Evolutionary conservation across 1,140 invertebrate species (phyloP), one percentile per base, ranked within the genome.

Genomic region (Tribolium madens): DNA sequence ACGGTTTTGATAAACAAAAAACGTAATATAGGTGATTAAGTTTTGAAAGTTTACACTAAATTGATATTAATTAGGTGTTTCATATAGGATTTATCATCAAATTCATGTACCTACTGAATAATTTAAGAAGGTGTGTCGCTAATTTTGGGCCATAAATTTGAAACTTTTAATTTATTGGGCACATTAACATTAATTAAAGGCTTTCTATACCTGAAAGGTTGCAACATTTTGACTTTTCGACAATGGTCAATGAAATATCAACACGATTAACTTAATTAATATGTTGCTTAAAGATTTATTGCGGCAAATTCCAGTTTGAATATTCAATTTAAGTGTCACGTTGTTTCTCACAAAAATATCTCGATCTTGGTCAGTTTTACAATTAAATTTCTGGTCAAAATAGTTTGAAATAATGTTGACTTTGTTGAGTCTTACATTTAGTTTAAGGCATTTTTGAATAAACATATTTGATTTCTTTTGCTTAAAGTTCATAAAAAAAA

Each of bases 1-100:
- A 64, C 26, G 57, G 57, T 36, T 33, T 26, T 64, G 26, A 33
- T 33, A 31, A 64, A 64, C 13, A 33, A 21, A 33, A n/a, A 64
- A 64, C 31, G 31, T 64, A 64, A 42, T 42, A 42, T 42, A 0
- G 36, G 36, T 64, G 26, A 64, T 64, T 64, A 64, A 12, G 17
- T 64, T 64, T 64, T 64, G 57, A 64, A 64, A 64, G 57, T 64
- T 26, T 12, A n/a, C 6, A 33, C 31, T 64, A 64, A 33, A 64
- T 15, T 64, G 57, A 64, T 64, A 64, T 33, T 64, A 64, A 64
- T 64, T 36, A 64, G 57, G 57, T 64, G 57, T 64, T 64, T 64
- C 57, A 42, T 13, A 26, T 5, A 13, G 26, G 14, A 64, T 64
- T 64, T 31, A 64, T 64, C 57, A 33, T 64, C 31, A 33, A 64